Evolutionary conservation across 2,888 invertebrate species (phyloP), one percentile per base, ranked within the genome.

Genomic region (Criorhina ranunculi): DNA sequence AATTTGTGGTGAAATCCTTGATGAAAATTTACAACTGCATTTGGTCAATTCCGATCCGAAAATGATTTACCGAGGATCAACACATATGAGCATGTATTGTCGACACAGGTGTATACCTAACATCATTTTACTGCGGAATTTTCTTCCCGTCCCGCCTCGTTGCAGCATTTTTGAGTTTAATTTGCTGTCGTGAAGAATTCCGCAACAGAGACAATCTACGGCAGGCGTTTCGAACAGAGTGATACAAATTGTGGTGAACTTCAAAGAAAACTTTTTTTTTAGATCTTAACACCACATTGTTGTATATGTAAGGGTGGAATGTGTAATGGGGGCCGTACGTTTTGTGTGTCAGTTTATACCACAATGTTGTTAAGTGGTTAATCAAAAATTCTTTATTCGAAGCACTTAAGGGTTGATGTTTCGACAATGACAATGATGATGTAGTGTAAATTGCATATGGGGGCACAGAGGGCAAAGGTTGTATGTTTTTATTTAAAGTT

Each of bases 311-410:
- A 9, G 31, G 24, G 24, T 29, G 40, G 42, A 19, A 40, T 29
- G 40, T 60, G 17, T 62, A 17, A 5, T 11, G 29, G 37, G 35
- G 44, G 29, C 46, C 49, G 19, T 40, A 49, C 37, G 37, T 15
- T 24, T 35, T 59, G 64, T 76, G 60, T 62, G 75, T 59, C 76
- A 69, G 46, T 49, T 76, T 64, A 19, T 69, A 81, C 76, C 76
- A 42, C 64, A 81, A 81, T 24, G 35, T 77, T 82, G 72, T 67
- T 72, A 77, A 77, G 82, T 77, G 82, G 82, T 82, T 82, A 77
- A 82, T 82, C 82, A 82, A 82, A 82, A 82, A 82, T 82, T 82
- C 82, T 55, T 77, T 77, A 77, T 77, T 77, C 57, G 57, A 66
- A 62, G 49, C 70, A 66, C 76, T 82, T 57, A 31, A 59, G 70